Evolutionary conservation across 2,888 invertebrate species (phyloP).

Genomic region (Cheilosia vernalis): DNA sequence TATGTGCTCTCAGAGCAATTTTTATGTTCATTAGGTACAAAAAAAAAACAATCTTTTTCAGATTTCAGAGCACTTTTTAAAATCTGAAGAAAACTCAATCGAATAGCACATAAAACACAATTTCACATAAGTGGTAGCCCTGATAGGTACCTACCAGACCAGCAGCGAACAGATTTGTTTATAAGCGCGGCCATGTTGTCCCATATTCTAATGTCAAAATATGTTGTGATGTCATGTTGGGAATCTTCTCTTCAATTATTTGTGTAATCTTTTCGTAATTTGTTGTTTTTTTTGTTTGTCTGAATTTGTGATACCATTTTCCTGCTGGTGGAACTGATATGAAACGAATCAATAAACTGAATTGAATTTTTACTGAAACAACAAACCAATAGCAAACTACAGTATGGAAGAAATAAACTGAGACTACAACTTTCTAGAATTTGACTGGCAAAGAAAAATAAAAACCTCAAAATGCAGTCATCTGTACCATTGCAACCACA

Average conservation of each 20-base stretch:
- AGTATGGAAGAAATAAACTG: constrained; percentile 7
- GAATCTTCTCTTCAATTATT: background rate
- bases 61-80: too few relatives aligned
- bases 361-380: background rate
- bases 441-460: constrained; percentile 2
- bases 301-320: constrained; percentile 22
- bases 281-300: constrained; percentile 2
- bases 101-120: too few relatives aligned
- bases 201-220: constrained; percentile 44
- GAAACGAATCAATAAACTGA: constrained; percentile 13
- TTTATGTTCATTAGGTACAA: too few relatives aligned
- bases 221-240: constrained; percentile 58
- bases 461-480: constrained; percentile 53
- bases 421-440: constrained; percentile 31
- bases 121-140: background rate
- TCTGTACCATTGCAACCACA: constrained; percentile 59
- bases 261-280: constrained; percentile 4
- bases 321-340: constrained; percentile 14
- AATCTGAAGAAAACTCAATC: too few relatives aligned
- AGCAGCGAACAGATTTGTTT: constrained; percentile 38
- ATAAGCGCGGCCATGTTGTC: constrained; percentile 40
- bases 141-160: background rate
- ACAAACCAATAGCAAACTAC: background rate
- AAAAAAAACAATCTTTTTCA: too few relatives aligned
- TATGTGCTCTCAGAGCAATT: too few relatives aligned